These are phyloP conservation scores for Cherax quadricarinatus DNA, from an alignment of 1,140 invertebrate genomes.

Conservation along the genomic window DNA sequence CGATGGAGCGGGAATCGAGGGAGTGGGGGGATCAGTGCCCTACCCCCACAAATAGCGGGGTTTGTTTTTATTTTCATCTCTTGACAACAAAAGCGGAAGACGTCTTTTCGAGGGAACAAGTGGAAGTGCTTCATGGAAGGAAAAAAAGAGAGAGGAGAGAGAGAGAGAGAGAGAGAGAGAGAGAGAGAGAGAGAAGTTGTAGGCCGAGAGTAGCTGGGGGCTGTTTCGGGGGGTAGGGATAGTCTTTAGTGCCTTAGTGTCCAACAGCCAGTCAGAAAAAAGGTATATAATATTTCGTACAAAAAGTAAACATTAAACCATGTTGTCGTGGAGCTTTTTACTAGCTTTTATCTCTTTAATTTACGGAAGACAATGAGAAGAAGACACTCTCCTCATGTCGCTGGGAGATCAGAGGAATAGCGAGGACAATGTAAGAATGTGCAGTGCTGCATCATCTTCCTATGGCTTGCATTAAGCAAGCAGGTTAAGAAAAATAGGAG, in stretches of 20 bases:
- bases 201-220: background rate
- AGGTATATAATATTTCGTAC: background rate
- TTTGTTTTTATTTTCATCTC: no score
- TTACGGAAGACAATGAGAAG: no score
- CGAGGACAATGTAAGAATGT: no score
- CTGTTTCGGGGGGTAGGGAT: background rate
- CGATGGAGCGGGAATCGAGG: background rate
- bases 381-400: no score
- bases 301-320: background rate
- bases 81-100: no score
- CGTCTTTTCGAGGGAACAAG: no score
- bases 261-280: background rate
- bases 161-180: constrained; percentile 31
- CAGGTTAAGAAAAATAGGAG: no score
- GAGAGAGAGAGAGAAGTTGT: background rate
- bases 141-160: background rate
- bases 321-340: background rate
- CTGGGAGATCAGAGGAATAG: no score
- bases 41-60: no score
- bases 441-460: no score
- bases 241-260: background rate
- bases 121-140: background rate
- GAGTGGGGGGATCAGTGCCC: background rate
- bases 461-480: no score
- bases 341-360: background rate